Base-by-base conservation (phyloP, 2,888 invertebrate genomes). In the Lampropteryx suffumata region DNA sequence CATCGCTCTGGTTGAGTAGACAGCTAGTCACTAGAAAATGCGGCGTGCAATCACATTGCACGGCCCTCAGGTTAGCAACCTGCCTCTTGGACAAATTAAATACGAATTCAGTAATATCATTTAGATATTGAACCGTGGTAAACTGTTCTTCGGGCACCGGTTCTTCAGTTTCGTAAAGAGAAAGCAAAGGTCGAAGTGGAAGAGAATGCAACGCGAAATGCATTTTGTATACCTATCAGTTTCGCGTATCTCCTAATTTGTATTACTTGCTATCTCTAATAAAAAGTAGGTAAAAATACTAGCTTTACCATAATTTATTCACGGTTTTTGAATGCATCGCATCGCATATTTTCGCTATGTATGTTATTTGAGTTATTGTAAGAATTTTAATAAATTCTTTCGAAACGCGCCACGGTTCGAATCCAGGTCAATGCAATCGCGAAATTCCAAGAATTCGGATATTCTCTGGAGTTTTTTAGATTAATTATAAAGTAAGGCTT, bases 381-480 rank as follows among this genome's bases (percentile, higher is more conserved):
- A 39, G 37, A 40, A 45, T 54, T 41, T 42, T 41, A 34, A 28
- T 39, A 44, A 41, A 40, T 37, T 32, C 53, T 51, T 55, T 54
- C 54, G 37, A 41, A 56, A 41, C 55, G 54, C 40, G 39, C 46
- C 29, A 55, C 49, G 27, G 42, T 55, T 39, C 48, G 41, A 42
- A 69, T 69, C 57, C 61, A 44, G 62, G 62, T 55, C 65, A 66
- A 55, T 61, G 58, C 35, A 54, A 59, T 56, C 57, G 49, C 50
- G 28, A 52, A 58, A 24, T 57, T 56, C 42, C 37, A 33, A 47
- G 43, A 21, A 9, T 7, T 21, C 10, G n/a, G n/a, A 46, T 40
- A 42, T 21, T 44, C 17, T 13, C 26, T 21, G 11, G 12, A 1
- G 11, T 12, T 17, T 12, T 12, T 27, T 33, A 26, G 27, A 35